phyloP scores from a whole-genome alignment of 2,888 invertebrate genomes.

The Andrena bucephala region DNA sequence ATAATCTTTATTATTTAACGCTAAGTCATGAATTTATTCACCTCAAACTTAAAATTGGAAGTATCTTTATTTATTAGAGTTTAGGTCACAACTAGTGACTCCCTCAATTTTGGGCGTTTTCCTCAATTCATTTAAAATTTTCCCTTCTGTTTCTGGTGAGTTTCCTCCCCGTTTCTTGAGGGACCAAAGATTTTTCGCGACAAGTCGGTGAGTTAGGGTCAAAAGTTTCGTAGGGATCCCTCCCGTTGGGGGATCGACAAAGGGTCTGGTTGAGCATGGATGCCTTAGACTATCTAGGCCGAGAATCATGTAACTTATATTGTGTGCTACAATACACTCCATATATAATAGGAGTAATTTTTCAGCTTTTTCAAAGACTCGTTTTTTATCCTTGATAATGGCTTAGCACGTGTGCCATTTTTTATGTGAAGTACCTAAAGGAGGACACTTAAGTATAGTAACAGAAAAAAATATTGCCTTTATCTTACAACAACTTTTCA shows the following conservation, averaged over 20 bases:
- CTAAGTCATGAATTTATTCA: too few species aligned
- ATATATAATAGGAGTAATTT: too few species aligned
- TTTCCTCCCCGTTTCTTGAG: slow-evolving; percentile 61
- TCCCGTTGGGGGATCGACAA: slow-evolving; percentile 44
- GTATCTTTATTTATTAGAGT: background rate
- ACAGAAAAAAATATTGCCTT: too few species aligned
- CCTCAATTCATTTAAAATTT: slow-evolving; percentile 34
- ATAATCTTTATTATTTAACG: too few species aligned
- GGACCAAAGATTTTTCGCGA: slow-evolving; percentile 46
- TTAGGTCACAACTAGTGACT: background rate
- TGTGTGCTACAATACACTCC: background rate
- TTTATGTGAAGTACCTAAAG: too few species aligned
- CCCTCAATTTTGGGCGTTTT: background rate
- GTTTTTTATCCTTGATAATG: too few species aligned
- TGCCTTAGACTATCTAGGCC: background rate
- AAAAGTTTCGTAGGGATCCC: slow-evolving; percentile 66
- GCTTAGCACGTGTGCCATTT: too few species aligned
- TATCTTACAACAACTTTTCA: too few species aligned
- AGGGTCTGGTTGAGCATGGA: slow-evolving; percentile 35
- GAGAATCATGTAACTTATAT: too few species aligned
- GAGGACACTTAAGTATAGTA: too few species aligned
- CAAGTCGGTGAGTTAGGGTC: slow-evolving; percentile 68
- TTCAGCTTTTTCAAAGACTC: too few species aligned
- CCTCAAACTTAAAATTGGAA: too few species aligned
- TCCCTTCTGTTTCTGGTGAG: slow-evolving; percentile 78